These are phyloP conservation scores for Tridacna gigas DNA, from an alignment of 2,888 invertebrate species.

Conservation along the genomic window DNA sequence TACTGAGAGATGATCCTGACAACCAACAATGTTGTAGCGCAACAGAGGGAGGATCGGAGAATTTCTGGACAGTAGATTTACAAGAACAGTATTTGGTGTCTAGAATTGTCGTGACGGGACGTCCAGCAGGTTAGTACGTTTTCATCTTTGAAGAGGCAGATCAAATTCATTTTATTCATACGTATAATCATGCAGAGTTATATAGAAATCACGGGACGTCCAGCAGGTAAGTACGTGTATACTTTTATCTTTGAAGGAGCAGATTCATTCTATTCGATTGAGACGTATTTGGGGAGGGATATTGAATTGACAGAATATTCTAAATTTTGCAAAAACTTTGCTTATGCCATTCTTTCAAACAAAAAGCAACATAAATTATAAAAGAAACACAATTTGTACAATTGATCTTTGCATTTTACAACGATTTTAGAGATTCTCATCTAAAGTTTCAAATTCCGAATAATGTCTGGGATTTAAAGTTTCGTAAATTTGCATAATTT, in stretches of 20 bases:
- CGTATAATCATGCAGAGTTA: no score
- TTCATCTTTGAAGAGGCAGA: no score
- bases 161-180: no score
- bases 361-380: no score
- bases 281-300: no score
- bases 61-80: slow-evolving; percentile 21
- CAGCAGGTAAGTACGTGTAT: slow-evolving; percentile 14
- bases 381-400: no score
- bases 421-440: neutral
- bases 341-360: no score
- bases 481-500: no score
- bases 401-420: no score
- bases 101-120: slow-evolving; percentile 1
- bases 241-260: neutral
- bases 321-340: no score
- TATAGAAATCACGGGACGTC: slow-evolving; percentile 39
- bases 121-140: slow-evolving; percentile 2
- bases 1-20: slow-evolving; percentile 23
- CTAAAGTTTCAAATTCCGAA: neutral
- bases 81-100: slow-evolving; percentile 2
- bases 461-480: no score
- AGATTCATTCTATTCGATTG: neutral
- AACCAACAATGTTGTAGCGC: slow-evolving; percentile 33
- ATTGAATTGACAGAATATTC: no score
- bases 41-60: slow-evolving; percentile 12